A percentile compares a stretch with the other conserved stretches of the same genome.
Conservation (phyloP, 2,888 invertebrate genomes). For the Drosophila paramelanica region DNA sequence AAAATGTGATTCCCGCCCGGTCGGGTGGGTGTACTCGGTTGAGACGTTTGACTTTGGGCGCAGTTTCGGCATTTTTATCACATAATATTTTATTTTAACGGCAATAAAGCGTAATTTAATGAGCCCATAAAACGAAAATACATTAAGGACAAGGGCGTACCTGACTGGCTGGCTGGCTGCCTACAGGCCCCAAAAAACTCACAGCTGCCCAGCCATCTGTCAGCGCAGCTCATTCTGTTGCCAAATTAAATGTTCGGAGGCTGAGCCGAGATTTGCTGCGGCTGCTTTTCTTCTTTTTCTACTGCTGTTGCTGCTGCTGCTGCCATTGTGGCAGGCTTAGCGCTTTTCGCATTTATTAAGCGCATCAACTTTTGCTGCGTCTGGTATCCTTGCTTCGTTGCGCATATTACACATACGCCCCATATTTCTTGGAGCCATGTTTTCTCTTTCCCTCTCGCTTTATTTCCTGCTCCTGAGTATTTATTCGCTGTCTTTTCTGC, state of each 20-base stretch:
- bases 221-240: conserved; percentile 68
- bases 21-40: conserved; percentile 3
- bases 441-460: conserved; percentile 8
- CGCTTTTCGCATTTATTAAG: conserved; percentile 60
- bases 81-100: conserved; percentile 82
- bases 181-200: not conserved
- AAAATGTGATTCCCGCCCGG: conserved; percentile 51
- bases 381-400: conserved; percentile 42
- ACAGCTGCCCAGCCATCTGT: conserved; percentile 57
- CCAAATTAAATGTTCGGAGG: conserved; percentile 70
- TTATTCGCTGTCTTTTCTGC: conserved; percentile 74
- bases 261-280: conserved; percentile 40
- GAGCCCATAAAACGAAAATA: conserved; percentile 81
- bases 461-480: conserved; percentile 53
- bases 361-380: conserved; percentile 37
- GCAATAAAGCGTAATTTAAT: conserved; percentile 82
- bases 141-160: conserved; percentile 65
- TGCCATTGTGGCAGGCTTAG: conserved; percentile 37
- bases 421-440: conserved; percentile 36
- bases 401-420: conserved; percentile 69
- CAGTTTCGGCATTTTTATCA: conserved; percentile 75
- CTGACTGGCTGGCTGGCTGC: conserved; percentile 18
- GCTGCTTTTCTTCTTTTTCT: not conserved
- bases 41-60: conserved; percentile 29
- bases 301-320: conserved; percentile 3